Conservation (phyloP, 2,797 vertebrate species). For the Heterohyrax brucei region DNA sequence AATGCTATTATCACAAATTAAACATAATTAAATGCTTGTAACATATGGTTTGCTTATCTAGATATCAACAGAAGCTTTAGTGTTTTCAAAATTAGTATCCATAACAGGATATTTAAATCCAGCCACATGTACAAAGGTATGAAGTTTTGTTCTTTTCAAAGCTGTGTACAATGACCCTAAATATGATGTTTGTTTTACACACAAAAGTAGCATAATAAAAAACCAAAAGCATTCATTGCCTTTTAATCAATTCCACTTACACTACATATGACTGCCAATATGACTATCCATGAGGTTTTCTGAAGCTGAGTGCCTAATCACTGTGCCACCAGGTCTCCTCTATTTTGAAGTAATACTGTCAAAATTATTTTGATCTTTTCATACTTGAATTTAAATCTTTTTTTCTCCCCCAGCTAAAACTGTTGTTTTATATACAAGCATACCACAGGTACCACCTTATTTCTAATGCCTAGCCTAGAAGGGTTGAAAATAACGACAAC, state of each 20-base stretch:
- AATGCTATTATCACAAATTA: conserved; percentile 71
- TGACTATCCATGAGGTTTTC: conserved; percentile 38
- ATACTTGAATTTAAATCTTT: conserved; percentile 26
- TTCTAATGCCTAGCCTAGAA: conserved; percentile 64
- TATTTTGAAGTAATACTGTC: conserved; percentile 71
- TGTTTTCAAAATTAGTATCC: conserved; percentile 78
- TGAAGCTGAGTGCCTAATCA: not conserved
- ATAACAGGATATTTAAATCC: conserved; percentile 75
- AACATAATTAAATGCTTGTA: conserved; percentile 73
- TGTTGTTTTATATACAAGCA: conserved; percentile 70
- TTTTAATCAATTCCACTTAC: conserved; percentile 54
- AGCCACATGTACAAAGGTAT: conserved; percentile 67
- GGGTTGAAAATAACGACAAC: conserved; percentile 29
- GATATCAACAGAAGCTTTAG: conserved; percentile 67
- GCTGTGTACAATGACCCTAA: conserved; percentile 53
- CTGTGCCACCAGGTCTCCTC: not conserved
- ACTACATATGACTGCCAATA: conserved; percentile 39
- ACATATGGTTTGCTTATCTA: conserved; percentile 67
- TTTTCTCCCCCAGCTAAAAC: not conserved
- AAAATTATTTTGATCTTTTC: conserved; percentile 60
- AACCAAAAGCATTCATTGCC: conserved; percentile 21
- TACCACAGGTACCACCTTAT: not conserved
- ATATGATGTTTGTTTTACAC: conserved; percentile 30
- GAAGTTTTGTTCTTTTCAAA: conserved; percentile 75
- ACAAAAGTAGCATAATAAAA: conserved; percentile 56